Evolutionary conservation across 2,888 invertebrate genomes (phyloP).

Genomic region (Amphipyra tragopoginis): DNA sequence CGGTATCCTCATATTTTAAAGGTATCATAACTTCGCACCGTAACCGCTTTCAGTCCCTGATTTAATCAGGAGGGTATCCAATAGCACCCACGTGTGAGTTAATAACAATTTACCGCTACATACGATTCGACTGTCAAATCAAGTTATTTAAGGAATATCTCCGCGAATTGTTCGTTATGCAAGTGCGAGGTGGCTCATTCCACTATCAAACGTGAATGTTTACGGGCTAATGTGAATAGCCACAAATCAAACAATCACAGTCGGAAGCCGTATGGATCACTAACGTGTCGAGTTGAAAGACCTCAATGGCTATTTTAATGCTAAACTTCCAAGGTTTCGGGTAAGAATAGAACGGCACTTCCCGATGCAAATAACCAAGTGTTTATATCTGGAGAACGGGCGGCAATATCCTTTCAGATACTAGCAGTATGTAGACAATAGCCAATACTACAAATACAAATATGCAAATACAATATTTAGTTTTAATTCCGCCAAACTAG

Average conservation of each 20-base stretch:
- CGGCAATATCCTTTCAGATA: conserved; percentile 9
- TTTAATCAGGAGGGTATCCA: background rate
- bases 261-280: conserved; percentile 11
- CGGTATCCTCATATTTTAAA: too few species aligned
- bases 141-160: too few species aligned
- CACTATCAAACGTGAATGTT: conserved; percentile 22
- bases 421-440: background rate
- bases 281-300: conserved; percentile 44
- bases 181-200: too few species aligned
- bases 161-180: too few species aligned
- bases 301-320: conserved; percentile 29
- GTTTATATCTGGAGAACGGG: conserved; percentile 27
- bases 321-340: conserved; percentile 37
- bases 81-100: too few species aligned
- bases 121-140: background rate
- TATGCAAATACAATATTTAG: too few species aligned
- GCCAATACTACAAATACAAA: background rate
- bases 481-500: too few species aligned
- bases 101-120: too few species aligned
- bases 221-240: background rate
- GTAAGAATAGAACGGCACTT: conserved; percentile 47
- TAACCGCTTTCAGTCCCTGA: too few species aligned
- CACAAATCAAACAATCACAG: conserved; percentile 2
- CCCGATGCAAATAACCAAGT: conserved; percentile 40
- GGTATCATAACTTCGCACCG: too few species aligned